Base-by-base conservation (phyloP, 2,888 invertebrate genomes). In the Calameuta idolon region DNA sequence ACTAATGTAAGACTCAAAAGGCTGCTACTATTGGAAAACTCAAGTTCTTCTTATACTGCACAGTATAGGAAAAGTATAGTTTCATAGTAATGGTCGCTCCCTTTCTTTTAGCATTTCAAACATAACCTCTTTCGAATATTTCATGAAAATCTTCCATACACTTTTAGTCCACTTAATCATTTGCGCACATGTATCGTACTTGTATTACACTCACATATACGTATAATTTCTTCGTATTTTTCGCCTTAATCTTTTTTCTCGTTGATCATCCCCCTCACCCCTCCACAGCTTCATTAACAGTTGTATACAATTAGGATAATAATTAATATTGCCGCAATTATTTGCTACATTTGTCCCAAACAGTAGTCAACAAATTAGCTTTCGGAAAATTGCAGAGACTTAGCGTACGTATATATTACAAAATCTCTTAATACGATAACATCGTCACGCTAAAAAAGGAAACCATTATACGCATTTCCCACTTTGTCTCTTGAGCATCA, bases 251-350 rank as follows among this genome's bases (percentile, higher is more conserved):
- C 30, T 75, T 23, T 69, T 12, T 34, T 71, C 74, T 76, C 71
- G 15, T 40, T 15, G 5, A 40, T 15, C 40, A 15, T 40, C 15
- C 75, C 74, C 69, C 69, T 30, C 74, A 0, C 33, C n/a, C 71
- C 11, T 74, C 55, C 34, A 35, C 77, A 78, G 12, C 79, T 80
- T 82, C 77, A 71, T 83, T 82, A 86, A 87, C 85, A 85, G 83
- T 83, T 83, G 83, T 87, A 84, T 86, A 87, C 83, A 86, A 87
- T 87, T 89, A 89, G 84, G 79, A 86, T 90, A 88, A 88, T 89
- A 89, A 85, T 79, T 80, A 80, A 87, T 89, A 89, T 88, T 89
- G 89, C 89, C 85, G 87, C 85, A 83, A 86, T 87, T 86, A 88
- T 85, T 87, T 86, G 86, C 85, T 87, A 85, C 84, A 80, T 84